phyloP scores from a whole-genome alignment of 2,797 vertebrate species.

The Chaunax sp. region DNA sequence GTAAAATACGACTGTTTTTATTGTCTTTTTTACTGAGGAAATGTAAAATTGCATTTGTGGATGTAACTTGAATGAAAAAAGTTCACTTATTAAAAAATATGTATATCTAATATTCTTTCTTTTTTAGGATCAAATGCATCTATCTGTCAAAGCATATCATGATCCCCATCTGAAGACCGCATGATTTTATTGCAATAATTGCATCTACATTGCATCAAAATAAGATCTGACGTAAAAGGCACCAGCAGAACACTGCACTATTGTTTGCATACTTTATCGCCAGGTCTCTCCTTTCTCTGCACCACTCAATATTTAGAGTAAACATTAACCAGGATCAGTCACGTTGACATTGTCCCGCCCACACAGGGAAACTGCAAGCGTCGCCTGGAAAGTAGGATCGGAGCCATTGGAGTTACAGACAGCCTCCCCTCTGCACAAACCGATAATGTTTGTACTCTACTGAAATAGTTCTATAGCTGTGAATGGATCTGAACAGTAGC shows the following conservation, averaged over 20 bases:
- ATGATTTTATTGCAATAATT: background rate
- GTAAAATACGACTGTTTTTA: constrained; percentile 15
- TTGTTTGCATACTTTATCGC: constrained; percentile 40
- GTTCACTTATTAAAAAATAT: constrained; percentile 10
- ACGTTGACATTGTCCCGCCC: constrained; percentile 30
- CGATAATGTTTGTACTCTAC: constrained; percentile 17
- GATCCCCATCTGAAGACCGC: background rate
- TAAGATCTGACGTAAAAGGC: background rate
- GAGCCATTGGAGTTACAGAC: background rate
- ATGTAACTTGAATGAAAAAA: constrained; percentile 32
- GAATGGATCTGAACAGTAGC: constrained; percentile 31
- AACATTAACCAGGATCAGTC: constrained; percentile 77
- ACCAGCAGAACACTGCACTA: background rate
- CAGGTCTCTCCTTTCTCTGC: constrained; percentile 25
- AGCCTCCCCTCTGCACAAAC: no score
- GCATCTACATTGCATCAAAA: background rate
- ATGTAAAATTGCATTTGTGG: constrained; percentile 5
- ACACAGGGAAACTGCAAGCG: constrained; percentile 17
- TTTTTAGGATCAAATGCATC: background rate
- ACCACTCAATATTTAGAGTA: constrained; percentile 57
- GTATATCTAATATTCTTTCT: background rate
- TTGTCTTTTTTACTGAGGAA: constrained; percentile 10
- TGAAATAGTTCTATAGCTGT: constrained; percentile 4
- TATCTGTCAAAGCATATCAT: background rate
- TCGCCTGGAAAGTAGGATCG: constrained; percentile 1